Base-by-base conservation (phyloP, 2,888 invertebrate genomes). In the Ophioninae sp. region DNA sequence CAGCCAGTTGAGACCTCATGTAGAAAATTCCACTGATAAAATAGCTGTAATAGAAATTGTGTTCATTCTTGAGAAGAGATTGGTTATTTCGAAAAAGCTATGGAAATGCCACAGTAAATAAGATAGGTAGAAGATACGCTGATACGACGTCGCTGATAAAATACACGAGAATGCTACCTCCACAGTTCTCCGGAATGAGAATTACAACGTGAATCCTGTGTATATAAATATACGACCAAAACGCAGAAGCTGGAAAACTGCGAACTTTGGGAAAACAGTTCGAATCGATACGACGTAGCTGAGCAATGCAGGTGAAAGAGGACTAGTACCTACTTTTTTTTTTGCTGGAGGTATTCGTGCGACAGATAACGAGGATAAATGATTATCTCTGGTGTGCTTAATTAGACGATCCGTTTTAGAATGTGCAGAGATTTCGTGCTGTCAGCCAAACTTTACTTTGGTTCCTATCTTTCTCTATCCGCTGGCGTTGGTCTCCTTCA, bases 371-470 rank as follows among this genome's bases (percentile, higher is more conserved):
- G 39, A 69, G 68, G 67, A 84, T 86, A 87, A 88, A 88, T 85
- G 76, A 87, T 77, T 69, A 86, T 86, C 81, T 86, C 85, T 87
- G 88, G 89, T 87, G 87, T 85, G 87, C 89, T 88, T 87, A 88
- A 89, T 89, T 89, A 87, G 87, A 85, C 81, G 59, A 78, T 83
- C 79, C 74, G 81, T 59, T 10, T n/a, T 20, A 23, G 41, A 63
- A 65, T 17, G 17, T 37, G 30, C 23, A 64, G 64, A 75, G 59
- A 20, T 80, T 80, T 82, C 84, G 81, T 13, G 39, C 10, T 39
- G 58, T n/a, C 71, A 39, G 37, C 20, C 20, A 37, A 39, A 1
- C 13, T 44, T 13, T 37, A 39, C 59, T 3, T 71, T 30, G 8
- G n/a, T 20, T 6, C 8, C 9, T 6, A 22, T 41, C 39, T 72